These are phyloP conservation scores for Clupea harengus DNA, from an alignment of 2,113 vertebrate species.

Conservation along the genomic window DNA sequence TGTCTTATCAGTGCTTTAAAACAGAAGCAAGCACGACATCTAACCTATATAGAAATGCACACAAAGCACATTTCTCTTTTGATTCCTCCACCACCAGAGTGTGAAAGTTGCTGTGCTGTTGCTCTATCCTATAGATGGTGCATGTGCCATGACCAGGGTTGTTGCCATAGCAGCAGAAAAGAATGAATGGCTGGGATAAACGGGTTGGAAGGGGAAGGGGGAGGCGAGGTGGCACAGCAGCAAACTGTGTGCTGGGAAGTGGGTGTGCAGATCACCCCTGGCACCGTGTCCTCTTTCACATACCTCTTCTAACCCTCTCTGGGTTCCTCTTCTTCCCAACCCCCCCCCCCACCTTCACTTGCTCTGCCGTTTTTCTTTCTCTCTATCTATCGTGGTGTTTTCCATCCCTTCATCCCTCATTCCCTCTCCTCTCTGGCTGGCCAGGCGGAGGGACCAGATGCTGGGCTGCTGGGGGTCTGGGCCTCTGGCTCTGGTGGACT, in stretches of 20 bases:
- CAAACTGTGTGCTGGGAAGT: background rate
- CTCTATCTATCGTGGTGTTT: background rate
- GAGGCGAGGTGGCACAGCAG: background rate
- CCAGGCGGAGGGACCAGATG: conserved; percentile 32
- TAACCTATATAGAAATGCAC: background rate
- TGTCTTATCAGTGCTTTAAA: background rate
- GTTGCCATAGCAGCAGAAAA: conserved; percentile 2
- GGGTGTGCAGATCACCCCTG: background rate
- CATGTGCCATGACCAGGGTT: background rate
- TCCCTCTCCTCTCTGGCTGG: conserved; percentile 23
- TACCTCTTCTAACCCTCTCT: background rate
- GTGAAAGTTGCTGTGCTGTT: conserved; percentile 5
- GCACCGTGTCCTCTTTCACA: background rate
- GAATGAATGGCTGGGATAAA: background rate
- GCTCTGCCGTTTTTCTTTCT: background rate
- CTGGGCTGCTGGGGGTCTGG: conserved; percentile 27
- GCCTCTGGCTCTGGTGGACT: conserved; percentile 29
- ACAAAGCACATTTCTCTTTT: background rate
- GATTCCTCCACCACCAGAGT: background rate
- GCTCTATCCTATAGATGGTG: background rate
- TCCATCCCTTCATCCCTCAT: background rate
- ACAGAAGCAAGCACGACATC: background rate
- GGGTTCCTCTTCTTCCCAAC: too few relatives aligned
- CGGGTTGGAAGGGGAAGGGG: background rate
- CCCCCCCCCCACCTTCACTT: background rate